These are phyloP conservation scores for Acanthosepion esculentum DNA, from an alignment of 2,888 invertebrate species.

Conservation along the genomic window DNA sequence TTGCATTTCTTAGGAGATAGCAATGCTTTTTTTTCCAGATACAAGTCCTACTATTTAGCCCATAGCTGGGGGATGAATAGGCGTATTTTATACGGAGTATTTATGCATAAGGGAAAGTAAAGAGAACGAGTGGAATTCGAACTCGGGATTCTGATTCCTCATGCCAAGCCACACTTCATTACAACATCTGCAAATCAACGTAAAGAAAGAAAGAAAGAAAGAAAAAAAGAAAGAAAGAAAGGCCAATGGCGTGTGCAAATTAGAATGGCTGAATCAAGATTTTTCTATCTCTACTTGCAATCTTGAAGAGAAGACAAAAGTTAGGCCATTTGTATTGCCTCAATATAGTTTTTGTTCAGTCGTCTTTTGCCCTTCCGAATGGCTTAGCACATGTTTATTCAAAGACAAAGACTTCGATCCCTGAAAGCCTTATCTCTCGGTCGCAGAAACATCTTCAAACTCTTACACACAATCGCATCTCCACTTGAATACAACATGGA, in stretches of 20 bases:
- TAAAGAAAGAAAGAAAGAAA: no score
- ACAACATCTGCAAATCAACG: no score
- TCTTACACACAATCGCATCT: neutral
- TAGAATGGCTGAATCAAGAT: neutral
- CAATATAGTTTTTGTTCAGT: neutral
- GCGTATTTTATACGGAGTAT: no score
- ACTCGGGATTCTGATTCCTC: no score
- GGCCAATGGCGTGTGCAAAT: neutral
- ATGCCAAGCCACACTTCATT: no score
- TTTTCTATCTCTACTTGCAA: neutral
- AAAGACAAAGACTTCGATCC: neutral
- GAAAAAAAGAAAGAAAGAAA: no score
- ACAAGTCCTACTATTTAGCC: no score
- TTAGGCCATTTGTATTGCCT: neutral
- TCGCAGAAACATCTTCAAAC: neutral
- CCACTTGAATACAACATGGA: neutral
- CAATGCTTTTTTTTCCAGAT: no score
- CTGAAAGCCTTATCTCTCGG: neutral
- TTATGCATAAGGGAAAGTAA: no score
- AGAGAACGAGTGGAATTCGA: no score
- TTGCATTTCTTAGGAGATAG: no score
- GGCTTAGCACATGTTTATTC: slow-evolving; percentile 11
- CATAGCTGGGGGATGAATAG: no score
- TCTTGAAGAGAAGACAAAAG: neutral
- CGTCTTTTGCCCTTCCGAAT: neutral